Conservation (phyloP, 2,113 vertebrate genomes). For the Collichthys lucidus region DNA sequence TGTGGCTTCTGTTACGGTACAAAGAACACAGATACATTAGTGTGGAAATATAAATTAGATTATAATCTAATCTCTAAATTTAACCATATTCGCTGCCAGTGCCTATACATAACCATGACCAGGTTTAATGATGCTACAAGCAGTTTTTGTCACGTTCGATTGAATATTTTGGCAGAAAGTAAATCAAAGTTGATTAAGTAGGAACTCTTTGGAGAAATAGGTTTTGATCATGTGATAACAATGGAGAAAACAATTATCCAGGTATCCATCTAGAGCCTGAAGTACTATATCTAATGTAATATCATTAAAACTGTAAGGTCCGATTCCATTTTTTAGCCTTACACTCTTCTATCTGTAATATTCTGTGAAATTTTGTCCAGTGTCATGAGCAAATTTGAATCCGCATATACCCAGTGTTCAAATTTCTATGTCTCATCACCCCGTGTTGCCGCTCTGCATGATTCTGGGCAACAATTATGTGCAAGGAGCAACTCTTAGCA, state of each 20-base stretch:
- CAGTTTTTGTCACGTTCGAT: no score
- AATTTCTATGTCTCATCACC: conserved; percentile 49
- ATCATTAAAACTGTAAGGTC: no score
- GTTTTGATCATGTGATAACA: neutral
- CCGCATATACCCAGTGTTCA: conserved; percentile 45
- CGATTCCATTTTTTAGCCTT: neutral
- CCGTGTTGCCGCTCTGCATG: conserved; percentile 33
- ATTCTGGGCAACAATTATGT: conserved; percentile 50
- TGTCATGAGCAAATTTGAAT: conserved; percentile 71
- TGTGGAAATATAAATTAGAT: neutral
- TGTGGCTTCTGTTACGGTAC: conserved; percentile 30
- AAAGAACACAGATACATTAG: neutral
- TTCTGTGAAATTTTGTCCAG: conserved; percentile 43
- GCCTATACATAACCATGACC: neutral
- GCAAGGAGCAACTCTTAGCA: conserved; percentile 68
- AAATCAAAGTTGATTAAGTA: neutral
- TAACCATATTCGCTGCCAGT: neutral
- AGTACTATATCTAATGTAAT: no score
- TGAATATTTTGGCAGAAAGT: no score
- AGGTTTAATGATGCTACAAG: no score
- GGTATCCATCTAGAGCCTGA: neutral
- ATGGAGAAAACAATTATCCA: neutral
- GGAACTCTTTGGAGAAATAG: neutral
- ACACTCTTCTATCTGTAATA: neutral
- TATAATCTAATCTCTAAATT: neutral